Percentiles rank a stretch among this genome's conserved stretches.
Conservation (phyloP, 2,113 vertebrate genomes). For the Petrocephalus microphthalmus region DNA sequence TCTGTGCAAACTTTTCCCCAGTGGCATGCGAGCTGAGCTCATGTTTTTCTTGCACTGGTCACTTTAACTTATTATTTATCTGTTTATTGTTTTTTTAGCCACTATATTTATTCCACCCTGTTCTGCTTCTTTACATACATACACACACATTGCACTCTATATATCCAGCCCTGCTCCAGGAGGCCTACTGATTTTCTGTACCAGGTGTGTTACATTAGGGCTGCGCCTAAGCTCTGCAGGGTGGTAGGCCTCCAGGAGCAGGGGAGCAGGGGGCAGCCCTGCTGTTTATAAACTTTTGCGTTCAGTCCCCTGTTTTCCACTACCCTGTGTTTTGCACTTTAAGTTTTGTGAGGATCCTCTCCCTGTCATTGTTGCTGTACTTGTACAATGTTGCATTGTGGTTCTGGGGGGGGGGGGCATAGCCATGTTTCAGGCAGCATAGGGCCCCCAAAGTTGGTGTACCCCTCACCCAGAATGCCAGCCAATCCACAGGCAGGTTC, state of each 20-base stretch:
- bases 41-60: neutral
- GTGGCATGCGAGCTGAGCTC: neutral
- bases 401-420: neutral
- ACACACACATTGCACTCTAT: neutral
- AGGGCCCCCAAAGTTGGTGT: neutral
- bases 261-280: no score
- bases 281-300: no score
- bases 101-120: neutral
- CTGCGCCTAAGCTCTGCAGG: no score
- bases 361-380: no score
- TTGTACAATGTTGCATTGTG: neutral
- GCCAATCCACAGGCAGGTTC: neutral
- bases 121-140: neutral
- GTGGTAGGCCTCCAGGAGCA: no score
- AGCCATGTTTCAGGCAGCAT: neutral
- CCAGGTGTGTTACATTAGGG: no score
- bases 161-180: no score
- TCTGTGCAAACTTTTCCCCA: constrained; percentile 24
- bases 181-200: no score
- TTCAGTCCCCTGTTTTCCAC: no score
- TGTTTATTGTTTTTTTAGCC: neutral
- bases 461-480: neutral
- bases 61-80: neutral
- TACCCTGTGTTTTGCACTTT: no score
- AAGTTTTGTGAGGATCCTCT: no score